phyloP scores from a whole-genome alignment of 2,113 vertebrate genomes.

The Caranx melampygus region DNA sequence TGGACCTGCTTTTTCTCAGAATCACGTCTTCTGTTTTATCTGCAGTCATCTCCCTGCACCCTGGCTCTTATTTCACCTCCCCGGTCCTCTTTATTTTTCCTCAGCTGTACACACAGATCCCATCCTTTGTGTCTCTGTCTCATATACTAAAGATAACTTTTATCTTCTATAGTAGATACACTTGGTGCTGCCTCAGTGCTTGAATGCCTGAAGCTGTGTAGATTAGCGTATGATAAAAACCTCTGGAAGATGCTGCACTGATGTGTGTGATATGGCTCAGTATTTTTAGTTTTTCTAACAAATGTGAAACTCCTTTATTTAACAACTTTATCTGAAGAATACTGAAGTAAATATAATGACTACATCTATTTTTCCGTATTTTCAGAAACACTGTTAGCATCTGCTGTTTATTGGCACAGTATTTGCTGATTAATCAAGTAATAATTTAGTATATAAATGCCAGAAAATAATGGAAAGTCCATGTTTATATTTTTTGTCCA shows the following conservation, averaged over 20 bases:
- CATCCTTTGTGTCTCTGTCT: neutral
- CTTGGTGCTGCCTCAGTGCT: neutral
- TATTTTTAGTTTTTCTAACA: neutral
- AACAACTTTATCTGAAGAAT: neutral
- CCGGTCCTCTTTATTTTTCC: neutral
- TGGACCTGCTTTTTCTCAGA: neutral
- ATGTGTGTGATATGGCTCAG: neutral
- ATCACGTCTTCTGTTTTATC: neutral
- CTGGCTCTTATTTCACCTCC: neutral
- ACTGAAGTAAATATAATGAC: too few species aligned
- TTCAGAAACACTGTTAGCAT: too few species aligned
- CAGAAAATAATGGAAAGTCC: too few species aligned
- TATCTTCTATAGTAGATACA: neutral
- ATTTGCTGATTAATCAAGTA: too few species aligned
- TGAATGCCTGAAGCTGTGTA: neutral
- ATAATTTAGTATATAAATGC: too few species aligned
- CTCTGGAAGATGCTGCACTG: neutral
- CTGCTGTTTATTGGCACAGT: too few species aligned
- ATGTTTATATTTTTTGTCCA: neutral
- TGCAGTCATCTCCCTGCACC: neutral
- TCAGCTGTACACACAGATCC: neutral
- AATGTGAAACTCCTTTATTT: neutral
- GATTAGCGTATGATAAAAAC: neutral
- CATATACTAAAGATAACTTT: neutral
- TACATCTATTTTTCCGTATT: too few species aligned